Base-by-base conservation (phyloP, 2,888 invertebrate species). In the Rhorus exstirpatorius region DNA sequence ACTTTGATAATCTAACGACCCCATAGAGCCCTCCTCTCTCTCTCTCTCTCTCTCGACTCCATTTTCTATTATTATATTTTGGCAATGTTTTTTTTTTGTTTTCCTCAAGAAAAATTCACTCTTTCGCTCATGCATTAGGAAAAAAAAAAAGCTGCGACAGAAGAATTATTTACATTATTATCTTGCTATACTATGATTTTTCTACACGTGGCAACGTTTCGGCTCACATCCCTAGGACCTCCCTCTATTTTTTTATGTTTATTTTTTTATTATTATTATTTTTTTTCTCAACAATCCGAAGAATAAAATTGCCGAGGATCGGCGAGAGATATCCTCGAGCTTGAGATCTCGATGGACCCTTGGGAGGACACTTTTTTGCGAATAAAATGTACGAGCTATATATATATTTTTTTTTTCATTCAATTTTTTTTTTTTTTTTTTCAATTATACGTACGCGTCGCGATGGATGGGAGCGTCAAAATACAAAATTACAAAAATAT, bases 401-500 rank as follows among this genome's bases (percentile, higher is more conserved):
- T 70, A 21, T 26, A 26, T 10, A 46, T 60, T 24, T 49, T 19
- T 14, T 24, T 63, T 61, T 63, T 67, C 38, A 17, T 68, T 55
- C 51, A 41, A 21, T 26, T 26, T 51, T 60, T 65, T 49, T 19
- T 14, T 38, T 26, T 1, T 14, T 35, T 14, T 60, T 38, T 35
- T 26, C 8, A 10, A 26, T 17, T n/a, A 41, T 46, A 19, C 31
- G 6, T 49, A 49, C 67, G 46, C 78, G 63, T 61, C 67, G 60
- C 58, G 26, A 76, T 60, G 46, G 26, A 67, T 24, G 86, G 84
- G 83, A 74, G 38, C 83, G 72, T 88, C 87, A 89, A 90, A 90
- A 90, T 90, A 90, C 88, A 90, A 90, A 90, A 90, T 90, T 90
- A 90, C 90, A 90, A 90, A 90, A 90, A 90, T 90, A 90, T 90